Percentiles rank a stretch among this genome's conserved stretches.
phyloP scores from a whole-genome alignment of 2,888 invertebrate genomes.

The Creontiades dilutus region DNA sequence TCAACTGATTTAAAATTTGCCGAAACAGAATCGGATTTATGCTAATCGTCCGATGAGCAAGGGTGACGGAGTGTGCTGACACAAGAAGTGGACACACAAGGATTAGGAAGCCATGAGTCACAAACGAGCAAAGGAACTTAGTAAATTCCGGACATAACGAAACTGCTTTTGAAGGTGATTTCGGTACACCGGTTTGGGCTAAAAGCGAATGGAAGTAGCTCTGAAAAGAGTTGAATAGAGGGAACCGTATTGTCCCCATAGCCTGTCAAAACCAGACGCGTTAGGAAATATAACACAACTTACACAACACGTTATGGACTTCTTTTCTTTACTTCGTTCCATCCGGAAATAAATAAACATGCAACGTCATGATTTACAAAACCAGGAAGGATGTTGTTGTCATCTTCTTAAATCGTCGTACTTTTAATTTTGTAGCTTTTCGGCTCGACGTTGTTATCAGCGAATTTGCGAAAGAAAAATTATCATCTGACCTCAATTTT shows the following conservation, averaged over 20 bases:
- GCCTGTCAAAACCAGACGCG: background rate
- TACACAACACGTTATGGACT: background rate
- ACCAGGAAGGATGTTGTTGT: background rate
- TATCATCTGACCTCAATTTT: constrained; percentile 40
- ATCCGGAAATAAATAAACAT: background rate
- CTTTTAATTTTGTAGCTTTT: background rate
- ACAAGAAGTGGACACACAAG: too few relatives aligned
- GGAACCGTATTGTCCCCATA: background rate
- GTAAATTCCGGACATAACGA: too few relatives aligned
- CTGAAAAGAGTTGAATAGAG: background rate
- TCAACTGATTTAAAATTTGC: too few relatives aligned
- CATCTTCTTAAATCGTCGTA: background rate
- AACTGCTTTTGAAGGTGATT: too few relatives aligned
- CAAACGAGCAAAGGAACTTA: too few relatives aligned
- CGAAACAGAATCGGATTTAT: too few relatives aligned
- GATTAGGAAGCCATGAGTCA: too few relatives aligned
- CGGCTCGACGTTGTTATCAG: background rate
- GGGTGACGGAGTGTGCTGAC: too few relatives aligned
- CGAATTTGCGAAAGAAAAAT: constrained; percentile 25
- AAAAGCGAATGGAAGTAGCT: background rate
- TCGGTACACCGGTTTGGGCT: too few relatives aligned
- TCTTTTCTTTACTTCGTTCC: background rate
- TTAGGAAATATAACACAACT: background rate
- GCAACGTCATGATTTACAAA: background rate
- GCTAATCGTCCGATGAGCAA: too few relatives aligned